phyloP scores from a whole-genome alignment of 2,797 vertebrate species.

The Falco berigora region DNA sequence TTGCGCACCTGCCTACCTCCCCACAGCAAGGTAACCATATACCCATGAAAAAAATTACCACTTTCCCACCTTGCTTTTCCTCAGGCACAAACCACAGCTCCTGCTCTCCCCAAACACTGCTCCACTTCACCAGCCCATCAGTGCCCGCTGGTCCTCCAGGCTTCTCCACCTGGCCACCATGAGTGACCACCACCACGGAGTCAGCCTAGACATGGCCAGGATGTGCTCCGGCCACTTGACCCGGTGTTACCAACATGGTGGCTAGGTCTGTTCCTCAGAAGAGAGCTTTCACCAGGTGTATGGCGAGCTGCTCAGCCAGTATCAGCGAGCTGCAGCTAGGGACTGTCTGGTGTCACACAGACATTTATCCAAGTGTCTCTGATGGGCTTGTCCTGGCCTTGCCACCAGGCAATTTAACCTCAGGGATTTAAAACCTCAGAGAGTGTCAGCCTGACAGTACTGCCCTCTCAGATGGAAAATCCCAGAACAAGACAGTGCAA shows the following conservation, averaged over 20 bases:
- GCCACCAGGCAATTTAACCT: not conserved
- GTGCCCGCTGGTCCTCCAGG: not conserved
- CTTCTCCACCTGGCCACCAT: not conserved
- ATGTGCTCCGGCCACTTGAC: not conserved
- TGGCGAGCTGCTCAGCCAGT: not conserved
- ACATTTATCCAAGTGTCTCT: not conserved
- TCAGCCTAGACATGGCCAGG: not conserved
- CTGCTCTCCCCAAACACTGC: not conserved
- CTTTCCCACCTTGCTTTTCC: not conserved
- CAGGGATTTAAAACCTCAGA: not conserved
- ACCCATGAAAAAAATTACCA: not conserved
- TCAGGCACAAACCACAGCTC: not conserved
- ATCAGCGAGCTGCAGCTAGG: not conserved
- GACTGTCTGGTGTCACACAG: not conserved
- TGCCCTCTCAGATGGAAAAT: not conserved
- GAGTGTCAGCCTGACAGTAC: not conserved
- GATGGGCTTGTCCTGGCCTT: not conserved
- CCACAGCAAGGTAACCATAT: not conserved
- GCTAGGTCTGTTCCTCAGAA: not conserved
- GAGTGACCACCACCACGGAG: not conserved
- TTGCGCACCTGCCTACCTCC: not conserved
- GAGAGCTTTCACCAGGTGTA: not conserved
- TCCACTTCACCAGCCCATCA: not conserved
- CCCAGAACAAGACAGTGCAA: not conserved
- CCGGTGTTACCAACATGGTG: not conserved